Evolutionary conservation across 1,140 invertebrate species (phyloP).

Genomic region (Nilaparvata lugens): DNA sequence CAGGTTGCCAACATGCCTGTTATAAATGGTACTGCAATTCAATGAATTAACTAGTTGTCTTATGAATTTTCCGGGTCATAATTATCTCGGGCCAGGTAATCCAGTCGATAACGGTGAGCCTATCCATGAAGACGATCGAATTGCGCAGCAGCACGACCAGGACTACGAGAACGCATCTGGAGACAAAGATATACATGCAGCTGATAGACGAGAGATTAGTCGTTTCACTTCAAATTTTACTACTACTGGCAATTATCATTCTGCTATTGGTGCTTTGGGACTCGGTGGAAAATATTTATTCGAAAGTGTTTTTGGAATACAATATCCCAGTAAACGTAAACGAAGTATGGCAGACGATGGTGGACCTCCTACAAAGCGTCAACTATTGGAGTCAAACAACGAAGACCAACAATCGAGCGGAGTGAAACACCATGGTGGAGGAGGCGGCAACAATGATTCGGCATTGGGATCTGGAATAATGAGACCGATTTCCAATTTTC

Average conservation of each 20-base stretch:
- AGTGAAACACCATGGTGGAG: neutral
- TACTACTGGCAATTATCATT: neutral
- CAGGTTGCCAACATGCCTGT: too few relatives aligned
- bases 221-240: neutral
- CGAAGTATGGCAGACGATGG: neutral
- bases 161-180: neutral
- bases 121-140: neutral
- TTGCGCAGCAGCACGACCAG: neutral
- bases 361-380: neutral
- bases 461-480: neutral
- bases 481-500: neutral
- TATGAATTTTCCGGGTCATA: too few relatives aligned
- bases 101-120: neutral
- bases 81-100: neutral
- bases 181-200: neutral
- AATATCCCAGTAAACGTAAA: neutral
- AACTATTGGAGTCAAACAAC: neutral
- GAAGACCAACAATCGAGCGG: neutral
- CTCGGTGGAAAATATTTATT: slow-evolving; percentile 1
- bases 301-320: neutral
- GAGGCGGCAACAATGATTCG: neutral
- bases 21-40: too few relatives aligned
- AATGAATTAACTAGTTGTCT: too few relatives aligned
- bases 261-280: slow-evolving; percentile 1
- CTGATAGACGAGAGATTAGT: neutral